Evolutionary conservation across 1,140 invertebrate genomes (phyloP).

Genomic region (Branchinecta lindahli): DNA sequence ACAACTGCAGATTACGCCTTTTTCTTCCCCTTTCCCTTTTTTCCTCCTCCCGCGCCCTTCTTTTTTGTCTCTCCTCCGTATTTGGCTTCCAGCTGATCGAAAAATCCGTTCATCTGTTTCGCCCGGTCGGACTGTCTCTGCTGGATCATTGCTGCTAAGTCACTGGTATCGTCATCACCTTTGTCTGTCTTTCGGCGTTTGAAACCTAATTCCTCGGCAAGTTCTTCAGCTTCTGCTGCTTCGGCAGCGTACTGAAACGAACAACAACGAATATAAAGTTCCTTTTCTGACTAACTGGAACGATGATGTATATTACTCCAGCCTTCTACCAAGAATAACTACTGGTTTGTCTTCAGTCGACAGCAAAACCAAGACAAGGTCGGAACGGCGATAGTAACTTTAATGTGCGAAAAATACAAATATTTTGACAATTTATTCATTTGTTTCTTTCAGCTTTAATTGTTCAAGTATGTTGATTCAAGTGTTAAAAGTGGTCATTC

Average conservation of each 20-base stretch:
- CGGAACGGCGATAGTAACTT: too few relatives aligned
- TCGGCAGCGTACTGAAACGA: neutral
- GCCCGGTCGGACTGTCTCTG: neutral
- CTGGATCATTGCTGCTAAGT: neutral
- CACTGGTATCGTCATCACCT: neutral
- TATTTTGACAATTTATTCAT: too few relatives aligned
- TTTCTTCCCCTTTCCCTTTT: neutral
- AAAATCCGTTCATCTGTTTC: neutral
- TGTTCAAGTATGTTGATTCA: too few relatives aligned
- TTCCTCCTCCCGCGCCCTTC: neutral
- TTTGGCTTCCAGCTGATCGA: neutral
- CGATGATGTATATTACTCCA: too few relatives aligned
- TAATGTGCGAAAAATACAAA: too few relatives aligned
- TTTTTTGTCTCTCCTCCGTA: neutral
- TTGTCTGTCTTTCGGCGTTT: neutral
- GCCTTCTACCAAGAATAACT: too few relatives aligned
- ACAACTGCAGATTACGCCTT: neutral
- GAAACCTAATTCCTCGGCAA: neutral
- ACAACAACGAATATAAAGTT: neutral
- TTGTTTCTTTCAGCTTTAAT: too few relatives aligned
- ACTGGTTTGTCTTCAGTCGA: too few relatives aligned
- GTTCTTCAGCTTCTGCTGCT: neutral
- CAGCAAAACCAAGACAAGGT: too few relatives aligned
- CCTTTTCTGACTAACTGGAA: too few relatives aligned
- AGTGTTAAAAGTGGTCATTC: too few relatives aligned